A percentile compares a stretch with the other conserved stretches of the same genome.
phyloP scores from a whole-genome alignment of 2,113 vertebrate genomes.

The Myotis yumanensis region DNA sequence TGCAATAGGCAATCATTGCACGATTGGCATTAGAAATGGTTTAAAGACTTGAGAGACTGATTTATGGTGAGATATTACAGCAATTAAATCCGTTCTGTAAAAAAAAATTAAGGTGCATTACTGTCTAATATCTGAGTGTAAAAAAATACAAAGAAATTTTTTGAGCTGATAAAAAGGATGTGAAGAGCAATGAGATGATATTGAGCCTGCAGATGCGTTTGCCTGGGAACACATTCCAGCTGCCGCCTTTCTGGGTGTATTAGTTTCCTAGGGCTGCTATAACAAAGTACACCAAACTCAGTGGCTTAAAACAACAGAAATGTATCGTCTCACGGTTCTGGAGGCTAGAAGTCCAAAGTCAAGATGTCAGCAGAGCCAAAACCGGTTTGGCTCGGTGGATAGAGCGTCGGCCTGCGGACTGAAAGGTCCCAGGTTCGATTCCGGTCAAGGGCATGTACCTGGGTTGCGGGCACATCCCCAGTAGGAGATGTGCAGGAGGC shows the following conservation, averaged over 20 bases:
- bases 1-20: not conserved
- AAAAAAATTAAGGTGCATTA: not conserved
- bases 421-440: too few species aligned
- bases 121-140: not conserved
- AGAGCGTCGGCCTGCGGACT: too few species aligned
- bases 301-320: not conserved
- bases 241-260: not conserved
- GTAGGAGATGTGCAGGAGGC: too few species aligned
- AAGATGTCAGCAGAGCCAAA: not conserved
- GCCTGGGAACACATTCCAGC: not conserved
- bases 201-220: not conserved
- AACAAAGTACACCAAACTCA: not conserved
- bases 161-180: not conserved
- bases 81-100: not conserved
- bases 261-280: not conserved
- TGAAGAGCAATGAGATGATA: not conserved
- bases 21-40: slow-evolving; percentile 9
- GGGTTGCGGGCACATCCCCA: too few species aligned
- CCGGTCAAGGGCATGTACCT: too few species aligned
- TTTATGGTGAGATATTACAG: slow-evolving; percentile 17
- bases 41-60: slow-evolving; percentile 20
- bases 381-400: too few species aligned
- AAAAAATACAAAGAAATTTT: slow-evolving; percentile 2
- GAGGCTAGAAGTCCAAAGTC: not conserved
- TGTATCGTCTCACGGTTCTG: not conserved